Conservation (phyloP, 2,113 vertebrate genomes). For the Trochalopteron elliotii region DNA sequence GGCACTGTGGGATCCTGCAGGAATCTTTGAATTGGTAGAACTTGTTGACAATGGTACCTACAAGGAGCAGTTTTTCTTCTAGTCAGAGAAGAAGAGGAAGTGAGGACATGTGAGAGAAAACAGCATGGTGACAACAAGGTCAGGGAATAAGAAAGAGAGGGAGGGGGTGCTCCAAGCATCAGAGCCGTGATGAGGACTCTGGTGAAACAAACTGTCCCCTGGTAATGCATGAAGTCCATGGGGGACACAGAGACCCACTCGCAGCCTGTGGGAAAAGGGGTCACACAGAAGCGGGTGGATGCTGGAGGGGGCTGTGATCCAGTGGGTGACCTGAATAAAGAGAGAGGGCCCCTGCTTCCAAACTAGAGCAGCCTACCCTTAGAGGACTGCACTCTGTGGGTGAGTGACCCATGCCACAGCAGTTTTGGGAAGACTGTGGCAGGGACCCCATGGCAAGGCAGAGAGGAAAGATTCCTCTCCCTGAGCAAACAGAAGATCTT, state of each 20-base stretch:
- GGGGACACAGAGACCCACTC: neutral
- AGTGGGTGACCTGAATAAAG: no score
- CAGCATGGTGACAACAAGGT: neutral
- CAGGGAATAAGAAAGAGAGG: neutral
- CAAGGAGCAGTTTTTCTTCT: neutral
- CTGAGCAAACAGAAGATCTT: neutral
- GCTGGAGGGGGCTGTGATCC: neutral
- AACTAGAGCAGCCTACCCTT: neutral
- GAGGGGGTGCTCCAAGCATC: neutral
- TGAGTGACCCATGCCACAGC: rapidly evolving
- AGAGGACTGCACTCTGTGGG: neutral
- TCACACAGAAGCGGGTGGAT: rapidly evolving
- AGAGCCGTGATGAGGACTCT: neutral
- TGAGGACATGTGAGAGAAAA: neutral
- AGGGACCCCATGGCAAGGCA: neutral
- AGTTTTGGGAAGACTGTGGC: neutral
- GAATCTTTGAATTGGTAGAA: neutral
- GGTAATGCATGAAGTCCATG: neutral
- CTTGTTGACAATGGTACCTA: no score
- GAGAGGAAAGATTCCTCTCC: neutral
- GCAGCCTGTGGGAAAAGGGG: neutral
- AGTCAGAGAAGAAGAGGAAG: neutral
- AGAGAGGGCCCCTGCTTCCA: neutral
- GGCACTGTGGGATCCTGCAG: neutral
- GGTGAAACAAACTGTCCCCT: neutral